Evolutionary conservation across 2,888 invertebrate species (phyloP).

Genomic region (Patella ulyssiponensis): DNA sequence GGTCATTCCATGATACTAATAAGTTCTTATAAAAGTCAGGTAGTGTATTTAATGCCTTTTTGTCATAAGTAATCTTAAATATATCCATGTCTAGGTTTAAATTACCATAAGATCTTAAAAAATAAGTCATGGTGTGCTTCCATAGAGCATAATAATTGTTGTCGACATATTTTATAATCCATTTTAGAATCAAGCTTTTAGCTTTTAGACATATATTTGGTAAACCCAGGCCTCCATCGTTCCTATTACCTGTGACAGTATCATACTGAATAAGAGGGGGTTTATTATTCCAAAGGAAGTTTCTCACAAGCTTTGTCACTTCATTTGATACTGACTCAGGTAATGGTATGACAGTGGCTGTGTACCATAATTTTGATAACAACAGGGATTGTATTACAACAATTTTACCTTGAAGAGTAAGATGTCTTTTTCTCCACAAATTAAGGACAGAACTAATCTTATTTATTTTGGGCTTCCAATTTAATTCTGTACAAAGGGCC

Average conservation of each 20-base stretch:
- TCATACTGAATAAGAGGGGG: not conserved
- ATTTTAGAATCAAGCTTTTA: not conserved
- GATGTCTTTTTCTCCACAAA: not conserved
- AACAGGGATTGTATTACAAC: not conserved
- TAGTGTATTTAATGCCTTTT: not conserved
- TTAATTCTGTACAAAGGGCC: not conserved
- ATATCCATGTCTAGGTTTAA: not conserved
- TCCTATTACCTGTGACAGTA: not conserved
- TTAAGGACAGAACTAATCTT: not conserved
- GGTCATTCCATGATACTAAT: not conserved
- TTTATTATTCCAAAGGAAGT: not conserved
- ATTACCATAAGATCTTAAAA: not conserved
- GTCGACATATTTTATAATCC: not conserved
- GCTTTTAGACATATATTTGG: not conserved
- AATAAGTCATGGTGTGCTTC: not conserved
- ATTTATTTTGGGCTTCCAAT: not conserved
- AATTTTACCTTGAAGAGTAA: slow-evolving; percentile 1
- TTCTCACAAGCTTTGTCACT: not conserved
- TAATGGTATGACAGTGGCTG: not conserved
- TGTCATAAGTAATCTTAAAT: not conserved
- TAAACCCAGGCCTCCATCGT: not conserved
- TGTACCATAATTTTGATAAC: not conserved
- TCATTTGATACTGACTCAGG: not conserved
- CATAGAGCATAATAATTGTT: not conserved
- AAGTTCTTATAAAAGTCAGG: not conserved